Conservation (phyloP, 2,888 invertebrate genomes). For the Drosophila conformis region DNA sequence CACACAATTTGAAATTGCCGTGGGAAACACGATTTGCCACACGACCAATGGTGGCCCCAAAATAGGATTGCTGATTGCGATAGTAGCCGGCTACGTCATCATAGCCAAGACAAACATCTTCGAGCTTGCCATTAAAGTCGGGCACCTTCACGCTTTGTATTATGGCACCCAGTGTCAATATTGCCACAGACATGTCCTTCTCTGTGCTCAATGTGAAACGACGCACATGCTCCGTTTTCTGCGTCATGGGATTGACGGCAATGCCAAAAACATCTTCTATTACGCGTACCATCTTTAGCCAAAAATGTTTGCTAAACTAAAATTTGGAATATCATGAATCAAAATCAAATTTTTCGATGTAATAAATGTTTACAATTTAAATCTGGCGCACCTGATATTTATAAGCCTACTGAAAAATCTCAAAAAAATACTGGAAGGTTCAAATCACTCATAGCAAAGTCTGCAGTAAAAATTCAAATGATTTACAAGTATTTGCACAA, state of each 20-base stretch:
- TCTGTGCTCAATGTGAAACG: constrained; percentile 80
- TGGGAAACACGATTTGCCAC: constrained; percentile 92
- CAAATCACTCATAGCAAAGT: not conserved
- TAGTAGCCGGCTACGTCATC: constrained; percentile 90
- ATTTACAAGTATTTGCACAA: not conserved
- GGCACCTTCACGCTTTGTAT: constrained; percentile 91
- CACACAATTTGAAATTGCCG: constrained; percentile 89
- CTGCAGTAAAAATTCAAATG: constrained; percentile 18
- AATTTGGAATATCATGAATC: constrained; percentile 39
- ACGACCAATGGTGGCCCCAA: constrained; percentile 94
- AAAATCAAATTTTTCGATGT: constrained; percentile 25
- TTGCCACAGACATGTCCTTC: constrained; percentile 75
- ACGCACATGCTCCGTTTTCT: constrained; percentile 69
- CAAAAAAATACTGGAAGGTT: not conserved
- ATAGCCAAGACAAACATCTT: constrained; percentile 93
- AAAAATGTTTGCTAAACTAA: constrained; percentile 23
- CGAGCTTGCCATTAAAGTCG: constrained; percentile 89
- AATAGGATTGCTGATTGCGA: constrained; percentile 90
- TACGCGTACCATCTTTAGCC: constrained; percentile 73
- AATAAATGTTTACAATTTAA: not conserved
- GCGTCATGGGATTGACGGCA: constrained; percentile 78
- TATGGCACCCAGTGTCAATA: constrained; percentile 92
- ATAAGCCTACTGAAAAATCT: constrained; percentile 33
- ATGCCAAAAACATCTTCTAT: constrained; percentile 83
- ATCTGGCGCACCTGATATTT: not conserved